phyloP scores from a whole-genome alignment of 1,140 invertebrate genomes.

The Dendrolimus kikuchii region DNA sequence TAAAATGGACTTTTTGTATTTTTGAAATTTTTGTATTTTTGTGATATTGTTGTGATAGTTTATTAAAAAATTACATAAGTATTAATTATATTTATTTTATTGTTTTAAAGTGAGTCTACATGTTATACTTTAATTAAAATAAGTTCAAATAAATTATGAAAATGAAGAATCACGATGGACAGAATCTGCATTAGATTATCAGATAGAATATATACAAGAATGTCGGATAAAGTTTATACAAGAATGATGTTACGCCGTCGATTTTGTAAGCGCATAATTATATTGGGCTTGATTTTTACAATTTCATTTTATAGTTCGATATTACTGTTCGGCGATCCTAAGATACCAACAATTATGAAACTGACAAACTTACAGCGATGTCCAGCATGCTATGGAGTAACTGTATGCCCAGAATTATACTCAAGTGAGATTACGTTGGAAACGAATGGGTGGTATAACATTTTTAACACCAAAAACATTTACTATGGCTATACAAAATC shows the following conservation, averaged over 20 bases:
- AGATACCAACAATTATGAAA: constrained; percentile 42
- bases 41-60: no score
- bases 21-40: no score
- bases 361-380: constrained; percentile 49
- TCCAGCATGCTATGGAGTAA: constrained; percentile 54
- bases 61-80: no score
- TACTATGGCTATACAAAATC: constrained; percentile 54
- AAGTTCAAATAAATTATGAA: no score
- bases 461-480: constrained; percentile 60
- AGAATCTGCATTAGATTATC: neutral
- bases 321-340: constrained; percentile 47
- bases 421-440: constrained; percentile 47
- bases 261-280: constrained; percentile 40
- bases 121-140: no score
- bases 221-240: constrained; percentile 36
- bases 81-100: no score
- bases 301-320: constrained; percentile 44
- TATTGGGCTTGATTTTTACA: constrained; percentile 24
- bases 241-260: constrained; percentile 40
- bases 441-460: constrained; percentile 26
- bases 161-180: no score
- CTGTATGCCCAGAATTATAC: constrained; percentile 55
- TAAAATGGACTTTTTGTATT: no score
- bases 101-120: no score
- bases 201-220: constrained; percentile 6